These are phyloP conservation scores for Rhagonycha lutea DNA, from an alignment of 2,888 invertebrate genomes.

Conservation along the genomic window DNA sequence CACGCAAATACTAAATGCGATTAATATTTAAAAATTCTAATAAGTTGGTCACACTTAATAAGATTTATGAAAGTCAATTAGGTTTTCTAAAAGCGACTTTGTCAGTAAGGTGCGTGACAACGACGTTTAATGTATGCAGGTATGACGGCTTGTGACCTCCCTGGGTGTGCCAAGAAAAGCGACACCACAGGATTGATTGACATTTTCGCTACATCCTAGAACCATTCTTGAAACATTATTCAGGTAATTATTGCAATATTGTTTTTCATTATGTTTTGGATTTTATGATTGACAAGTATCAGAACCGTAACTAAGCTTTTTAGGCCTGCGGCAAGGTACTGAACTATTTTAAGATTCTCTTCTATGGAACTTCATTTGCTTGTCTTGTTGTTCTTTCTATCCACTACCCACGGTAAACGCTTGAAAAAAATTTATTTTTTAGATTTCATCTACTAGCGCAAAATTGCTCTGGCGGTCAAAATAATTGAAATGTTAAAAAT, in stretches of 20 bases:
- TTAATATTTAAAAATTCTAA: slow-evolving; percentile 32
- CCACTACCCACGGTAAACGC: neutral
- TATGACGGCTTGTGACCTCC: slow-evolving; percentile 36
- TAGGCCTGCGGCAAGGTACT: neutral
- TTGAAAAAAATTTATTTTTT: neutral
- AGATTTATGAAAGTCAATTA: slow-evolving; percentile 43
- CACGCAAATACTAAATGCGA: slow-evolving; percentile 22
- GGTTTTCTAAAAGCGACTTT: slow-evolving; percentile 29
- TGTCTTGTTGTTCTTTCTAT: neutral
- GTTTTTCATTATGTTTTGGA: slow-evolving; percentile 17
- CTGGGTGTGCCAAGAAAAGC: slow-evolving; percentile 44
- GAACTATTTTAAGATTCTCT: neutral
- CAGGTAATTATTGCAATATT: slow-evolving; percentile 34
- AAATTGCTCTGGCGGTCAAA: neutral
- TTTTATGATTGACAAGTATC: slow-evolving; percentile 12
- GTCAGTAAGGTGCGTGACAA: slow-evolving; percentile 31
- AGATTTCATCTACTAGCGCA: neutral
- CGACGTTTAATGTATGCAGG: slow-evolving; percentile 28
- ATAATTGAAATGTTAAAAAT: neutral
- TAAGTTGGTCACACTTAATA: slow-evolving; percentile 42
- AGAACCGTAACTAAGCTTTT: neutral
- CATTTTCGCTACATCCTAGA: slow-evolving; percentile 38
- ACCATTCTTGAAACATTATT: slow-evolving; percentile 30
- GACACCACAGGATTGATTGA: slow-evolving; percentile 43
- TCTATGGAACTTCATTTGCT: neutral